Base-by-base conservation (phyloP, 1,140 invertebrate species). In the Orchesella cincta region DNA sequence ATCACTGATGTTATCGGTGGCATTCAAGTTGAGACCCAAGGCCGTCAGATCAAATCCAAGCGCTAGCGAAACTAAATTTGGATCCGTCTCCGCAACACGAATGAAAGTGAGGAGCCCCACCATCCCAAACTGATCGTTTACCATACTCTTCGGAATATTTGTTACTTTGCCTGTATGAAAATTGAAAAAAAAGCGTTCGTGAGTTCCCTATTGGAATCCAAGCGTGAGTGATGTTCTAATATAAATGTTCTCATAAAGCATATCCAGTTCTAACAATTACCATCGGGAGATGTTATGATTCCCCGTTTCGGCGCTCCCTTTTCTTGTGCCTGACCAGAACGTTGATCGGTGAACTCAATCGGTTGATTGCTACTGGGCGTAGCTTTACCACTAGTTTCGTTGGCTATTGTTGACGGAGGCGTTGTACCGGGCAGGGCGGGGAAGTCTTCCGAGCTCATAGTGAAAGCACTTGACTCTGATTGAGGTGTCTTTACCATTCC, bases 111-210 rank as follows among this genome's bases (percentile, higher is more conserved):
- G 87, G 74, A 99, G 88, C 36, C 98, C 98, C 78, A 98, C 96
- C 89, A 99, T 98, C 79, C 98, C 98, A 87, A 98, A 99, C 88
- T 99, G 97, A 88, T 99, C 98, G 81, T 94, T 95, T 76, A 99
- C 95, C 97, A 99, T 99, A 85, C 93, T 94, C 73, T 91, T 90
- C 64, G 98, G 98, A 89, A 99, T 99, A 87, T 99, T 98, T 83
- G 96, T 96, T 80, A 99, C 95, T 87, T 93, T 93, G 79, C 92
- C 92, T 93, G 83, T 26, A 86, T 85, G 26, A 12, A 12, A 57
- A 57, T n/a, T 26, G 26, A 8, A 26, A 57, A 23, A 57, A 5
- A 8, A 57, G 54, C 3, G 12, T 57, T 57, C 20, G n/a, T n/a
- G n/a, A n/a, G n/a, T n/a, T n/a, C n/a, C n/a, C n/a, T n/a, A n/a